A percentile compares a stretch with the other conserved stretches of the same genome.
These are phyloP conservation scores for Ailurus styani DNA, from an alignment of 2,113 vertebrate genomes.

Conservation along the genomic window DNA sequence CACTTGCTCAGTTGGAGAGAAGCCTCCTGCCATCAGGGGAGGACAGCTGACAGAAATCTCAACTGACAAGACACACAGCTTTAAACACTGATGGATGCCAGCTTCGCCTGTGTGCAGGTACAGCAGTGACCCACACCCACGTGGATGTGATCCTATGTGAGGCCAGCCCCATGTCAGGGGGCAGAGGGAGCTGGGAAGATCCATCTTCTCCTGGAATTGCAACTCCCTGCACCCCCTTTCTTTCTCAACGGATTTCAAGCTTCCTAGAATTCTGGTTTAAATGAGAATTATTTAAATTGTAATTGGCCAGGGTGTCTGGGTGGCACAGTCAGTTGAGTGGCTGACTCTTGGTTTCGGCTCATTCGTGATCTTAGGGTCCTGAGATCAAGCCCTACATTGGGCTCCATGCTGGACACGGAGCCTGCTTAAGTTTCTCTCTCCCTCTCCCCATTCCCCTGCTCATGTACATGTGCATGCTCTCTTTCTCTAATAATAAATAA, in stretches of 20 bases:
- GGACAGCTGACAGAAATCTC: conserved; percentile 1
- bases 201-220: neutral
- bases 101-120: neutral
- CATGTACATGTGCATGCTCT: fast-evolving
- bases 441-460: neutral
- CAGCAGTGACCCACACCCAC: neutral
- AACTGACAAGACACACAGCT: neutral
- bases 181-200: neutral
- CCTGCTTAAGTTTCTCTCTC: neutral
- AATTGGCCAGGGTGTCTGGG: neutral
- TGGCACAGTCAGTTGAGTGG: neutral
- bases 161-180: neutral
- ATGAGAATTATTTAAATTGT: neutral
- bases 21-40: neutral
- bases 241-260: neutral
- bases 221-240: neutral
- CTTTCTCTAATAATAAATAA: neutral
- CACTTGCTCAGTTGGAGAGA: neutral
- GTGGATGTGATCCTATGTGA: neutral
- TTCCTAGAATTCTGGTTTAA: neutral
- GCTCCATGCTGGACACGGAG: neutral
- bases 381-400: neutral
- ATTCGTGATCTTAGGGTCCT: neutral
- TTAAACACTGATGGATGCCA: neutral
- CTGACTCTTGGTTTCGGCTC: neutral